Evolutionary conservation across 1,140 invertebrate genomes (phyloP).

Genomic region (Micrasema longulum): DNA sequence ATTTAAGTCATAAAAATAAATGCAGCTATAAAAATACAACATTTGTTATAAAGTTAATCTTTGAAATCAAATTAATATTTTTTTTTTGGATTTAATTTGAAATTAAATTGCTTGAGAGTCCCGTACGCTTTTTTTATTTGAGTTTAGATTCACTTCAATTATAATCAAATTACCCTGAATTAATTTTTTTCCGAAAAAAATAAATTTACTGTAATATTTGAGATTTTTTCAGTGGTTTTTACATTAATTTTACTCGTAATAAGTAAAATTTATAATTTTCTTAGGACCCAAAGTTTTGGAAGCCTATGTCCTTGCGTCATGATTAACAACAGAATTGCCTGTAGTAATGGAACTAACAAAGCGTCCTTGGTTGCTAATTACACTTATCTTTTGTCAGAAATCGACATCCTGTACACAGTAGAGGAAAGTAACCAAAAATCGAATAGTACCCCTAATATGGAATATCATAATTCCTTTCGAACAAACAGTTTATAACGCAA

Average conservation of each 20-base stretch:
- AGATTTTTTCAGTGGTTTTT: background rate
- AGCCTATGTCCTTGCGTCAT: background rate
- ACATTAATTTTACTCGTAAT: background rate
- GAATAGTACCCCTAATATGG: too few relatives aligned
- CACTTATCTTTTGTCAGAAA: conserved; percentile 34
- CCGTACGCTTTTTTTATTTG: too few relatives aligned
- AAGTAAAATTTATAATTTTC: background rate
- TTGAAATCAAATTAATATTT: too few relatives aligned
- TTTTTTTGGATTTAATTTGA: too few relatives aligned
- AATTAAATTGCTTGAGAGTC: too few relatives aligned
- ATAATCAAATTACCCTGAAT: background rate
- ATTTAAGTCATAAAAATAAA: too few relatives aligned
- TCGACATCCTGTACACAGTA: conserved; percentile 15
- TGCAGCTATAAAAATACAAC: too few relatives aligned
- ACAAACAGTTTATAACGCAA: too few relatives aligned
- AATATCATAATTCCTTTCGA: too few relatives aligned
- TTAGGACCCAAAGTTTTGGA: background rate
- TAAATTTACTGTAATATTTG: background rate
- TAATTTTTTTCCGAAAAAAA: background rate
- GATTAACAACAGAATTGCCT: conserved; percentile 9
- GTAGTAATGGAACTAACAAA: conserved; percentile 30
- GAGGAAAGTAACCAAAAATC: too few relatives aligned
- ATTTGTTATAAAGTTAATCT: too few relatives aligned
- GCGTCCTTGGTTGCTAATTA: conserved; percentile 19
- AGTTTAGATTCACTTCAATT: background rate